Percentiles rank a stretch among this genome's conserved stretches.
phyloP scores from a whole-genome alignment of 2,113 vertebrate genomes.

The Gymnarchus niloticus region DNA sequence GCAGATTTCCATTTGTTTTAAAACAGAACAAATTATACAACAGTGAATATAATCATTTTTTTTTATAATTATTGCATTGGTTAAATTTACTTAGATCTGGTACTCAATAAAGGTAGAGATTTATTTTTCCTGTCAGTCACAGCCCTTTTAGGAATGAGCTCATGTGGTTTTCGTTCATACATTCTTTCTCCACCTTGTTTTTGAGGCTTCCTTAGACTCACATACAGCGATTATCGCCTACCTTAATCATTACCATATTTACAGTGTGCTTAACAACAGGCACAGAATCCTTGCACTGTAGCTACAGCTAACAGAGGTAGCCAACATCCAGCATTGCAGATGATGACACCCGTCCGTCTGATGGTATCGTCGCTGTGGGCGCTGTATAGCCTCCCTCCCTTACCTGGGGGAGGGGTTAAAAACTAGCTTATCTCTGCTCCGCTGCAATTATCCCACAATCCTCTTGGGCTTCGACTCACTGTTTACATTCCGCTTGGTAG shows the following conservation, averaged over 20 bases:
- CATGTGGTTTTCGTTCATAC: background rate
- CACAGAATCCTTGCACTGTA: background rate
- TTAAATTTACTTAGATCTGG: background rate
- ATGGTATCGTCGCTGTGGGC: background rate
- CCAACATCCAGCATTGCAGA: background rate
- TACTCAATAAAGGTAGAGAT: background rate
- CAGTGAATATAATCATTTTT: background rate
- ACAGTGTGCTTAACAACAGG: background rate
- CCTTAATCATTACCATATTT: too few species aligned
- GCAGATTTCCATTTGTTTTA: background rate
- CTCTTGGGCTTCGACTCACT: background rate
- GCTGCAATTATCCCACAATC: background rate
- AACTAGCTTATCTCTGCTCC: background rate
- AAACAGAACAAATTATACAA: background rate
- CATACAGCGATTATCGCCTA: background rate
- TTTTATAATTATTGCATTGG: background rate
- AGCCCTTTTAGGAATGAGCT: background rate
- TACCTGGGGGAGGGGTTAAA: background rate
- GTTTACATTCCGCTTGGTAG: background rate
- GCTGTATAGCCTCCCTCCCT: background rate
- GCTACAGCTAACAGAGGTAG: background rate
- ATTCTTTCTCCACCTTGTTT: background rate
- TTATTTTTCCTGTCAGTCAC: background rate
- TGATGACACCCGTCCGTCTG: background rate
- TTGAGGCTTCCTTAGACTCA: background rate